These are phyloP conservation scores for Corythoichthys intestinalis DNA, from an alignment of 2,113 vertebrate species.

Conservation along the genomic window DNA sequence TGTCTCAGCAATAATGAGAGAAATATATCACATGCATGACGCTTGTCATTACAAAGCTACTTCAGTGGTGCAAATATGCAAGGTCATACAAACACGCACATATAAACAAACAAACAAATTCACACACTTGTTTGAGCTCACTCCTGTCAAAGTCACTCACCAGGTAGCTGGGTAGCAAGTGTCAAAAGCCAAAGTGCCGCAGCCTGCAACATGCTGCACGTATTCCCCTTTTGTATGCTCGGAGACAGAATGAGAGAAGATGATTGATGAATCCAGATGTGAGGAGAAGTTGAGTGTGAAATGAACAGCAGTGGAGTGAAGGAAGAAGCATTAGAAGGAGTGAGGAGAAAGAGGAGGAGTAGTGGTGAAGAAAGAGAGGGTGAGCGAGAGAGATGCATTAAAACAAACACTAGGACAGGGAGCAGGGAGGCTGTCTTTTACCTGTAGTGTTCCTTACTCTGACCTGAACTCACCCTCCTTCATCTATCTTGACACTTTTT, in stretches of 20 bases:
- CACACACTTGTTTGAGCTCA: slow-evolving; percentile 34
- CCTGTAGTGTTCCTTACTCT: slow-evolving; percentile 4
- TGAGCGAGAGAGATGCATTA: slow-evolving; percentile 41
- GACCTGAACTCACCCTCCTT: slow-evolving; percentile 9
- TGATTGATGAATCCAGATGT: slow-evolving; percentile 15
- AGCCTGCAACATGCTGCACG: slow-evolving; percentile 60
- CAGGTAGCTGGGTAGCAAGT: slow-evolving; percentile 55
- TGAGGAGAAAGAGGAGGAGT: slow-evolving; percentile 12
- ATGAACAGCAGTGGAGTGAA: slow-evolving; percentile 34
- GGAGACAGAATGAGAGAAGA: slow-evolving; percentile 19
- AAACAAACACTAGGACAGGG: slow-evolving; percentile 26
- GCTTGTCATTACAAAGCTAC: not conserved
- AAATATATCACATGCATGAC: not conserved
- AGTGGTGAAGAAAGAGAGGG: slow-evolving; percentile 12
- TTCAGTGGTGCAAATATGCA: not conserved
- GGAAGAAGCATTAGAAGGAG: slow-evolving; percentile 13
- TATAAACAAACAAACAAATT: slow-evolving; percentile 4
- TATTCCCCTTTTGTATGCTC: slow-evolving; percentile 34
- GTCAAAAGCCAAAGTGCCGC: slow-evolving; percentile 55
- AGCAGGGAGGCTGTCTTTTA: not conserved
- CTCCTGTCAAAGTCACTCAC: slow-evolving; percentile 58
- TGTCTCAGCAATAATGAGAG: slow-evolving; percentile 7
- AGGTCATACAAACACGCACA: slow-evolving; percentile 6
- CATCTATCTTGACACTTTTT: not conserved
- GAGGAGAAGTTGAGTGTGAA: slow-evolving; percentile 15